phyloP scores from a whole-genome alignment of 1,140 invertebrate species.

The Phymastichus coffea region DNA sequence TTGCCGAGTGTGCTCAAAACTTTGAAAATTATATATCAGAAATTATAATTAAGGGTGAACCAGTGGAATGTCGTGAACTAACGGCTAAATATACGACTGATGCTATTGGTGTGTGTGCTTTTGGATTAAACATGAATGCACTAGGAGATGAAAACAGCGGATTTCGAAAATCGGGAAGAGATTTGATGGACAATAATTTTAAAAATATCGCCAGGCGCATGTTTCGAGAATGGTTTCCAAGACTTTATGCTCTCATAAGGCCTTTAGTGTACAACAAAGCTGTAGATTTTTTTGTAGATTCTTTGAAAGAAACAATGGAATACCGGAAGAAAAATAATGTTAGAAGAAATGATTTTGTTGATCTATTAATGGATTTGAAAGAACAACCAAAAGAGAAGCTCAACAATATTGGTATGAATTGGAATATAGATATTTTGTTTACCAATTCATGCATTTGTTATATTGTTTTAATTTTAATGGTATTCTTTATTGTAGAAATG shows the following conservation, averaged over 20 bases:
- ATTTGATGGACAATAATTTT: conserved; percentile 1
- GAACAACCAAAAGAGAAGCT: conserved; percentile 44
- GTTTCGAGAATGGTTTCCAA: not conserved
- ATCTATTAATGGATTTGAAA: conserved; percentile 58
- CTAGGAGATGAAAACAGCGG: conserved; percentile 54
- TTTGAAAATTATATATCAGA: conserved; percentile 46
- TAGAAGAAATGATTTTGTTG: conserved; percentile 58
- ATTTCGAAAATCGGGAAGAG: conserved; percentile 50
- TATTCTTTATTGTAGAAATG: conserved; percentile 34
- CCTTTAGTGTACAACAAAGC: conserved; percentile 34
- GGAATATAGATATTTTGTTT: not conserved
- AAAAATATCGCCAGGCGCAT: not conserved
- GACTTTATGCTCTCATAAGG: not conserved
- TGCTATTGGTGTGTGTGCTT: conserved; percentile 59
- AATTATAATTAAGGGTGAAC: conserved; percentile 40
- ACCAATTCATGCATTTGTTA: not conserved
- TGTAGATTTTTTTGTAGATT: conserved; percentile 53
- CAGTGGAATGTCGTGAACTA: conserved; percentile 56
- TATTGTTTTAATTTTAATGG: not conserved
- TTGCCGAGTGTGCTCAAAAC: conserved; percentile 47
- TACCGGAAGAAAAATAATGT: conserved; percentile 54
- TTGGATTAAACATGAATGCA: conserved; percentile 59
- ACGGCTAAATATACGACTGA: conserved; percentile 58
- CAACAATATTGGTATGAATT: conserved; percentile 33
- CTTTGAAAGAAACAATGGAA: conserved; percentile 52